These are phyloP conservation scores for Hoplostethus mediterraneus DNA, from an alignment of 2,797 vertebrate genomes.

Conservation along the genomic window DNA sequence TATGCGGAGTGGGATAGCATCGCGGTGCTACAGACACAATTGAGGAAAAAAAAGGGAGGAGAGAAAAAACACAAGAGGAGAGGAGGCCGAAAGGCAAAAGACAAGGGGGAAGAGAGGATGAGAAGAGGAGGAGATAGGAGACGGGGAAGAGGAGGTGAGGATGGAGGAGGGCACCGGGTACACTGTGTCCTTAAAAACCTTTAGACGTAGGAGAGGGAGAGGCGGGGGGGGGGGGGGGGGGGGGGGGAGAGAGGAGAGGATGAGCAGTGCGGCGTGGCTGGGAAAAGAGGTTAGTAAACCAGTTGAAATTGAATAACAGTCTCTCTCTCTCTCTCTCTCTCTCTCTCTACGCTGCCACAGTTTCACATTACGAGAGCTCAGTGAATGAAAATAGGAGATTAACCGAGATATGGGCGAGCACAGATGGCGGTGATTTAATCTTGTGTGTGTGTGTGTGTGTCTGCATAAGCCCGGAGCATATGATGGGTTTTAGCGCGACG, in stretches of 20 bases:
- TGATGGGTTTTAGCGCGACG: slow-evolving; percentile 56
- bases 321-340: slow-evolving; percentile 50
- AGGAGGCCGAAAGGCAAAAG: not conserved
- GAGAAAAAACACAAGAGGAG: not conserved
- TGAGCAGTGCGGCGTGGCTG: slow-evolving; percentile 75
- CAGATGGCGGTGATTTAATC: slow-evolving; percentile 77
- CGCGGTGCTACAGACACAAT: slow-evolving; percentile 47
- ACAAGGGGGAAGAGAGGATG: slow-evolving; percentile 2
- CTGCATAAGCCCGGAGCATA: slow-evolving; percentile 65
- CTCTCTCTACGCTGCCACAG: slow-evolving; percentile 54
- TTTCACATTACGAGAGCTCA: slow-evolving; percentile 68
- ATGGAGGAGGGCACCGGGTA: slow-evolving; percentile 65
- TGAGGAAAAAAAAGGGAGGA: not conserved
- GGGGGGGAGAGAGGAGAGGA: slow-evolving; percentile 64
- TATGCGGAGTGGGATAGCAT: slow-evolving; percentile 43
- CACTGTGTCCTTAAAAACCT: slow-evolving; percentile 75
- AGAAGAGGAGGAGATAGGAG: not conserved
- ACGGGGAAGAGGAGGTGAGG: slow-evolving; percentile 37
- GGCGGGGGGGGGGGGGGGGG: slow-evolving; percentile 60
- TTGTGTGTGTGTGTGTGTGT: slow-evolving; percentile 29
- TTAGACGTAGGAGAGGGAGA: slow-evolving; percentile 62
- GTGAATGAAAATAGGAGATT: slow-evolving; percentile 77
- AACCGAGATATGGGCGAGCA: slow-evolving; percentile 69
- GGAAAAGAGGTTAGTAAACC: slow-evolving; percentile 84
- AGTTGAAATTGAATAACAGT: slow-evolving; percentile 76